A percentile compares a stretch with the other conserved stretches of the same genome.
phyloP scores from a whole-genome alignment of 1,140 invertebrate genomes.

The Drosophila melanogaster region DNA sequence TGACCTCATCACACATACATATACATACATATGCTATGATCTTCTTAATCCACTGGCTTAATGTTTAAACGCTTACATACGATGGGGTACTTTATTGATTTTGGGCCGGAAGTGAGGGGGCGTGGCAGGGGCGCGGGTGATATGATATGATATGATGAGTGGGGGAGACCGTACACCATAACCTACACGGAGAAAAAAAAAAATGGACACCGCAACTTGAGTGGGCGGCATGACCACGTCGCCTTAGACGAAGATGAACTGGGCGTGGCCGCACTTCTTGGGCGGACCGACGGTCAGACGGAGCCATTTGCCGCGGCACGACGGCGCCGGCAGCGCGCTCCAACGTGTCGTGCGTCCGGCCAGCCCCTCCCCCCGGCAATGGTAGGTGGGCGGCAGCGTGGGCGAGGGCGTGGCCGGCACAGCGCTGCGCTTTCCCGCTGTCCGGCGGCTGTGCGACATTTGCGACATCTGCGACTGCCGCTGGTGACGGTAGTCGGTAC shows the following conservation, averaged over 20 bases:
- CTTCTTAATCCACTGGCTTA: conserved; percentile 68
- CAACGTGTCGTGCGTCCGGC: conserved; percentile 90
- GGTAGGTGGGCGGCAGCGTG: conserved; percentile 86
- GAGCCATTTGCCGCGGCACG: conserved; percentile 94
- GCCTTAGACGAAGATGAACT: conserved; percentile 89
- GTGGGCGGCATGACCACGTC: not conserved
- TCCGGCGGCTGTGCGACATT: conserved; percentile 20
- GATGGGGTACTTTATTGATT: conserved; percentile 40
- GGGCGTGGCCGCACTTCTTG: conserved; percentile 86
- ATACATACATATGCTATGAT: conserved; percentile 12
- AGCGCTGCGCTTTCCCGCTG: conserved; percentile 20
- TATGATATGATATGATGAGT: conserved; percentile 44
- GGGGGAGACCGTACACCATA: conserved; percentile 6
- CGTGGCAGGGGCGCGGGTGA: conserved; percentile 5
- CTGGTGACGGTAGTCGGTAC: conserved; percentile 54
- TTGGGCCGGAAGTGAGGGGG: conserved; percentile 4
- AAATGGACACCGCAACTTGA: conserved; percentile 2
- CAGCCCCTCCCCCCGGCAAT: conserved; percentile 91
- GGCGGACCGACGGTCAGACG: conserved; percentile 87
- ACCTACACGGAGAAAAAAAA: conserved; percentile 31
- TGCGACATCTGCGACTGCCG: conserved; percentile 5
- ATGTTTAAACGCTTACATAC: conserved; percentile 66
- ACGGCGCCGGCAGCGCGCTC: conserved; percentile 90
- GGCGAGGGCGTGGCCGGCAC: conserved; percentile 40
- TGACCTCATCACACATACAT: conserved; percentile 17